Conservation (phyloP, 2,797 vertebrate genomes). For the Tiaroga cobitis region DNA sequence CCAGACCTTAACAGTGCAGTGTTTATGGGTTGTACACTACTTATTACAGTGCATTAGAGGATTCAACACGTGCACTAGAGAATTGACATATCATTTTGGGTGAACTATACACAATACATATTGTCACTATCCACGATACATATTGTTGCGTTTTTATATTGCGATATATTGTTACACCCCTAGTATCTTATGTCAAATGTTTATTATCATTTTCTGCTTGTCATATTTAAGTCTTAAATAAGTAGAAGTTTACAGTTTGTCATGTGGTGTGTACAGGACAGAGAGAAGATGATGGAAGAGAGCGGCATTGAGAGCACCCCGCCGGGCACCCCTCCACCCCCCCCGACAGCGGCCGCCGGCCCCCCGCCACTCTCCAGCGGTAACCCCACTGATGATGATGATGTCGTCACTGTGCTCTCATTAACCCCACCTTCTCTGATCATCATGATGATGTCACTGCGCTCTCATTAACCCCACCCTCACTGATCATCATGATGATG, state of each 20-base stretch:
- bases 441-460: too few species aligned
- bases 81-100: not conserved
- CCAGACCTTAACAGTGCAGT: not conserved
- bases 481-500: too few species aligned
- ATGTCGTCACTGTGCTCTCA: not conserved
- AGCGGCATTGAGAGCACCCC: slow-evolving; percentile 94
- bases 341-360: slow-evolving; percentile 52
- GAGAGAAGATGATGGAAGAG: slow-evolving; percentile 96
- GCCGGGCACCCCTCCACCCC: slow-evolving; percentile 83
- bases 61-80: not conserved
- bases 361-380: slow-evolving; percentile 71
- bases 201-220: not conserved
- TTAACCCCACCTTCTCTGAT: too few species aligned
- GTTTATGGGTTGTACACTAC: not conserved
- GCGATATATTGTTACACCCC: too few species aligned
- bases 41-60: not conserved
- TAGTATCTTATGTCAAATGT: not conserved
- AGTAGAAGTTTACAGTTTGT: not conserved
- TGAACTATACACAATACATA: too few species aligned
- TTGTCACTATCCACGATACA: too few species aligned
- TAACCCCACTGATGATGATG: slow-evolving; percentile 60
- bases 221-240: not conserved
- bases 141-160: too few species aligned
- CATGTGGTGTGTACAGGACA: not conserved
- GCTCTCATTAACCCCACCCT: too few species aligned